phyloP scores from a whole-genome alignment of 2,888 invertebrate genomes.

The Ethmia dodecea region DNA sequence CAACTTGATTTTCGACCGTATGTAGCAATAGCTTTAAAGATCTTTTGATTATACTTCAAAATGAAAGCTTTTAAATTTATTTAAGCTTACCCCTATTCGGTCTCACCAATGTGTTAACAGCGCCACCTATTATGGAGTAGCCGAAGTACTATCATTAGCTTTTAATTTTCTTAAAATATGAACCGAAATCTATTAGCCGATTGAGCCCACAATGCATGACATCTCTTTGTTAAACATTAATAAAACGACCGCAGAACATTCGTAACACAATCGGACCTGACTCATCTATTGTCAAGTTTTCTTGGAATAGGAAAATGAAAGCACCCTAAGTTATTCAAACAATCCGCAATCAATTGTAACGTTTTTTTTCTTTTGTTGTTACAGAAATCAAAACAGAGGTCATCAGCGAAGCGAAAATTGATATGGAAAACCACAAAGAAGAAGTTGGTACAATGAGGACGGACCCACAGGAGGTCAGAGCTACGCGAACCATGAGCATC shows the following conservation, averaged over 20 bases:
- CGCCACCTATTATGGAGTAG: conserved; percentile 46
- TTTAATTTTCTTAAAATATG: conserved; percentile 24
- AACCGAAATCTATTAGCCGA: conserved; percentile 55
- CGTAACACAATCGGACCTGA: conserved; percentile 56
- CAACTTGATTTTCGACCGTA: no score
- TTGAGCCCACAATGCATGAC: conserved; percentile 44
- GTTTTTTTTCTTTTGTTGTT: conserved; percentile 53
- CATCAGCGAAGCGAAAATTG: conserved; percentile 66
- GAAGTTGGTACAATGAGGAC: conserved; percentile 52
- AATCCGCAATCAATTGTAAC: conserved; percentile 59
- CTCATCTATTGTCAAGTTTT: conserved; percentile 72
- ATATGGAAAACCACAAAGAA: conserved; percentile 35
- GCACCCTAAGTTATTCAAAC: conserved; percentile 65
- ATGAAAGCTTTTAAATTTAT: no score
- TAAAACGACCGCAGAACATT: conserved; percentile 42
- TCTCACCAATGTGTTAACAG: no score
- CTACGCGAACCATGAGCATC: conserved; percentile 61
- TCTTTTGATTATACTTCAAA: no score
- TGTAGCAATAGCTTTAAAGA: no score
- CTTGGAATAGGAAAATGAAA: conserved; percentile 71
- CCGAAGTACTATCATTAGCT: conserved; percentile 7
- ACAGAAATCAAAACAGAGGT: conserved; percentile 71
- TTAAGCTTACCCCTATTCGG: no score
- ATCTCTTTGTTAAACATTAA: conserved; percentile 53
- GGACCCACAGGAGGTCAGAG: conserved; percentile 46